Conservation (phyloP, 2,888 invertebrate species). For the Leptodirus hochenwartii region DNA sequence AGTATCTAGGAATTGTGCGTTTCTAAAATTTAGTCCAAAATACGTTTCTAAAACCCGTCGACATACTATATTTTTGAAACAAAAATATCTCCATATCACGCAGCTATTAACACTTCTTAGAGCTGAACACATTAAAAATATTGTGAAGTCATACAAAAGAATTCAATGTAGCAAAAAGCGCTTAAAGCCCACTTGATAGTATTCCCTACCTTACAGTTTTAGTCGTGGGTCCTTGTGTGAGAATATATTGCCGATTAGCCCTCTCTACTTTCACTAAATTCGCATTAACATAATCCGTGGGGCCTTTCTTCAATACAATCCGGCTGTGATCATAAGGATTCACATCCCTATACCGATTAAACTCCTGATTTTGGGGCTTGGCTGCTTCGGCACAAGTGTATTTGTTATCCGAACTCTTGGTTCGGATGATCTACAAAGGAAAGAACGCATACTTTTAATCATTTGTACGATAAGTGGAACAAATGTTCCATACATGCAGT, state of each 20-base stretch:
- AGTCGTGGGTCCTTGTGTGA: conserved; percentile 87
- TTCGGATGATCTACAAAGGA: conserved; percentile 50
- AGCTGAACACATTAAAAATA: too few relatives aligned
- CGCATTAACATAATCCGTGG: conserved; percentile 86
- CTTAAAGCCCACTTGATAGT: too few relatives aligned
- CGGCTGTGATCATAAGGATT: conserved; percentile 91
- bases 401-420: conserved; percentile 43
- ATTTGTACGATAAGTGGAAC: not conserved
- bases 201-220: too few relatives aligned
- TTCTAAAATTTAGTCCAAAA: too few relatives aligned
- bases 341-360: conserved; percentile 90
- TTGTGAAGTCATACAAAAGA: too few relatives aligned
- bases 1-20: too few relatives aligned
- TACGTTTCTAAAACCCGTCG: too few relatives aligned
- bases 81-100: too few relatives aligned
- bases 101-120: too few relatives aligned
- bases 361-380: conserved; percentile 55
- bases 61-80: too few relatives aligned
- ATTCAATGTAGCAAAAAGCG: too few relatives aligned
- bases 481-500: too few relatives aligned
- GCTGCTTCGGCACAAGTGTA: conserved; percentile 52
- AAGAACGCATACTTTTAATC: conserved; percentile 9
- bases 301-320: conserved; percentile 53
- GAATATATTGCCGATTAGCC: conserved; percentile 75
- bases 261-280: conserved; percentile 73